Base-by-base conservation (phyloP, 2,113 vertebrate genomes). In the Phasianus colchicus region DNA sequence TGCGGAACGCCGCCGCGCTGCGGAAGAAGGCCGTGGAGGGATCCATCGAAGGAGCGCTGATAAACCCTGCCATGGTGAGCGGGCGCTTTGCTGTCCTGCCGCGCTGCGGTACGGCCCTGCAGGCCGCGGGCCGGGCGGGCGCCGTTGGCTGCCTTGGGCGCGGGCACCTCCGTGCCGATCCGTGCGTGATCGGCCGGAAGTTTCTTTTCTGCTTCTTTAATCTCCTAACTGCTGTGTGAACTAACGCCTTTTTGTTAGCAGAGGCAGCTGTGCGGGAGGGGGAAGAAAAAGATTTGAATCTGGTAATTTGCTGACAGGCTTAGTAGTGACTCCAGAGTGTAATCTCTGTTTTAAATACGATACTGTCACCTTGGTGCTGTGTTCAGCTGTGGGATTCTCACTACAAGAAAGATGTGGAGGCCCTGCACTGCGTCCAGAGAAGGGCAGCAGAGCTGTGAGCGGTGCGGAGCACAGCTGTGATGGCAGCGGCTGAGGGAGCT, bases 11-110 rank as follows among this genome's bases (percentile, higher is more conserved):
- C 10, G 96, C 98, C 4, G 98, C 97, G 8, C 87, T 99, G 38
- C 97, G 98, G 43, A 98, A 97, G 65, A 98, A 97, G 34, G 99
- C 99, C 14, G 95, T 99, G 93, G 98, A 98, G 48, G 98, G 99
- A 1, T 70, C 97, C 64, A 95, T 99, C 13, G 96, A 92, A 5
- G 98, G 98, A 10, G 98, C 99, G 0, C 83, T 99, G 75, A 98
- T 99, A 90, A 99, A 98, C 89, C 98, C 99, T 1, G 91, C 96
- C 4, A 96, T 99, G 98, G 99, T 99, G 96, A 98, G 98, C 18
- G 79, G 6, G 8, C 1, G n/a, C 38, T 3, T 13, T 1, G 30
- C 3, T 6, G 19, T 1, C 36, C 7, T 2, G 36, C 5, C 1
- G 36, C 5, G 1, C 58, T 3, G 32, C 27, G 1, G n/a, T 52